Evolutionary conservation across 2,113 vertebrate species (phyloP).

Genomic region (Cephalopholis sonnerati): DNA sequence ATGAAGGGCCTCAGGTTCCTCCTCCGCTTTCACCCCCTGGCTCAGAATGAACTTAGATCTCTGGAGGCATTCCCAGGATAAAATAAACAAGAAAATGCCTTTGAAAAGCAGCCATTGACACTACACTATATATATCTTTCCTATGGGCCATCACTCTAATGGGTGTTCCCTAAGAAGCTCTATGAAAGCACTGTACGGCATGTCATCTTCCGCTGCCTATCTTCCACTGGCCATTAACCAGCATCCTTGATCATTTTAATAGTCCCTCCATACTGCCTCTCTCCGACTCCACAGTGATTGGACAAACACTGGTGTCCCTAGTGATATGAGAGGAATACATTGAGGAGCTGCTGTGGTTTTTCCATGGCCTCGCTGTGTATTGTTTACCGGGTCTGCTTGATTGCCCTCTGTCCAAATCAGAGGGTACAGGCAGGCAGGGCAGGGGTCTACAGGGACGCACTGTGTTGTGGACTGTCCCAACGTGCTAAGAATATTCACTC

Average conservation of each 20-base stretch:
- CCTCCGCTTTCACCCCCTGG: constrained; percentile 36
- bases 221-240: constrained; percentile 72
- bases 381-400: constrained; percentile 82
- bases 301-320: constrained; percentile 77
- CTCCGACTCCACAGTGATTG: constrained; percentile 62
- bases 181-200: constrained; percentile 54
- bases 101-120: constrained; percentile 62
- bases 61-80: constrained; percentile 60
- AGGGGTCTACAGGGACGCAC: constrained; percentile 75
- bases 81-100: constrained; percentile 66
- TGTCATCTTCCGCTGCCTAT: constrained; percentile 62
- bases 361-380: constrained; percentile 70
- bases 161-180: constrained; percentile 61
- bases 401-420: constrained; percentile 83
- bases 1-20: constrained; percentile 48
- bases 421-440: constrained; percentile 78
- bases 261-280: constrained; percentile 68
- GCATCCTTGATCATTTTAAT: constrained; percentile 77
- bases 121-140: constrained; percentile 48
- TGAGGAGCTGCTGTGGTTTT: constrained; percentile 78
- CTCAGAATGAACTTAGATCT: constrained; percentile 61
- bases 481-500: constrained; percentile 80
- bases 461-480: constrained; percentile 80
- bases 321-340: constrained; percentile 73
- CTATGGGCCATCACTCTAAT: constrained; percentile 64